Conservation (phyloP, 2,113 vertebrate genomes). For the Heterochromis multidens region DNA sequence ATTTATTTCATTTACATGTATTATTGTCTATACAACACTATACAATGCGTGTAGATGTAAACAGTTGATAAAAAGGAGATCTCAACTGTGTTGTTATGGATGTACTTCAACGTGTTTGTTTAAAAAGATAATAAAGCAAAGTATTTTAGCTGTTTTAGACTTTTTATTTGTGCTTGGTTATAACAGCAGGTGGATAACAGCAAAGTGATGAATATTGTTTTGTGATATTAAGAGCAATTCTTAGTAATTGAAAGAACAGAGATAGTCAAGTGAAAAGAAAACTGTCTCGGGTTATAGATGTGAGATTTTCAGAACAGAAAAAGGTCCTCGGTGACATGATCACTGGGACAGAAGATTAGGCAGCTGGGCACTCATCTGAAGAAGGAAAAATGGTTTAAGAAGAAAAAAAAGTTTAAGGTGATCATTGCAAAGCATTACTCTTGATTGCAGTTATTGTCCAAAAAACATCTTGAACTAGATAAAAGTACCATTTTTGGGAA, state of each 20-base stretch:
- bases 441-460: not conserved
- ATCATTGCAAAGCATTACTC: not conserved
- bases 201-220: not conserved
- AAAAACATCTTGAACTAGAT: not conserved
- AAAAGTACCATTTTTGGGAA: constrained; percentile 74
- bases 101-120: not conserved
- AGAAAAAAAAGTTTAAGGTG: not conserved
- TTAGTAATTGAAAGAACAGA: not conserved
- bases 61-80: constrained; percentile 64
- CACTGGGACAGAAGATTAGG: constrained; percentile 1
- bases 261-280: not conserved
- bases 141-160: not conserved
- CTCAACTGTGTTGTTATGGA: constrained; percentile 42
- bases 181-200: not conserved
- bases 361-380: constrained; percentile 61
- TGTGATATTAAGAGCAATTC: not conserved
- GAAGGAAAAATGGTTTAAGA: not conserved
- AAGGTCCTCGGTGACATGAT: not conserved
- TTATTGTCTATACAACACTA: constrained; percentile 82
- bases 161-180: not conserved
- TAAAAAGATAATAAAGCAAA: not conserved
- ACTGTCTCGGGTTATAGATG: not conserved
- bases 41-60: not conserved
- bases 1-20: constrained; percentile 88
- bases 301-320: not conserved